Conservation (phyloP, 1,140 invertebrate species). For the Zaprionus tsacasi region DNA sequence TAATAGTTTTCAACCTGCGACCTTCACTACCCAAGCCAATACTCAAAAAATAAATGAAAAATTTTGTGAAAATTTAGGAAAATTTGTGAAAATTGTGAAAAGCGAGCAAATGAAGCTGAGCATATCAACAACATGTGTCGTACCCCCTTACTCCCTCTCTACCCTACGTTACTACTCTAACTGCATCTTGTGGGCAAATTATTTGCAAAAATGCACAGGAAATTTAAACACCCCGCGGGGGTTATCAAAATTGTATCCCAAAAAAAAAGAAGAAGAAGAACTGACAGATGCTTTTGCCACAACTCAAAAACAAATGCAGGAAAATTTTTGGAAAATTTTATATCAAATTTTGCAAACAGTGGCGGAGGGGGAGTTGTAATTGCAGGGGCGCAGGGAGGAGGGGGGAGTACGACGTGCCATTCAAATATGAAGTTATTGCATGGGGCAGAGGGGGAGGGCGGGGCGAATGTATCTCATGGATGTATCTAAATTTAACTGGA, state of each 20-base stretch:
- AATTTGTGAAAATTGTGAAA: too few relatives aligned
- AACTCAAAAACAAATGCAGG: slow-evolving; percentile 66
- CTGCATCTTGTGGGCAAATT: slow-evolving; percentile 1
- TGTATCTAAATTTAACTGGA: slow-evolving; percentile 62
- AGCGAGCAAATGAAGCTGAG: not conserved
- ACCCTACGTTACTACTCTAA: not conserved
- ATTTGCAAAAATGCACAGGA: not conserved
- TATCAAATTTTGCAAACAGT: slow-evolving; percentile 37
- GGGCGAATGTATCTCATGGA: not conserved
- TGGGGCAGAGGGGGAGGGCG: not conserved
- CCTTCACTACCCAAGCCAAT: too few relatives aligned
- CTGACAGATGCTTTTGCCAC: slow-evolving; percentile 64
- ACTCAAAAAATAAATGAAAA: too few relatives aligned
- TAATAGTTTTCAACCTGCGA: too few relatives aligned
- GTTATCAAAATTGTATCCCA: not conserved
- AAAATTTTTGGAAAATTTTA: slow-evolving; percentile 38
- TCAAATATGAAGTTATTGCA: slow-evolving; percentile 48
- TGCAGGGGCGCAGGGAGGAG: not conserved
- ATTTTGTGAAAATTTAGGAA: too few relatives aligned
- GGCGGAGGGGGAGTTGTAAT: not conserved
- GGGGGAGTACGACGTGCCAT: slow-evolving; percentile 4
- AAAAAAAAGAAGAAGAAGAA: slow-evolving; percentile 21
- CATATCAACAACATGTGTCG: not conserved
- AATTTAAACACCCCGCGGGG: not conserved
- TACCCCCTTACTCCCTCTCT: not conserved